Percentiles rank a stretch among this genome's conserved stretches.
phyloP scores from a whole-genome alignment of 2,113 vertebrate genomes.

The Paraplagusia blochii region DNA sequence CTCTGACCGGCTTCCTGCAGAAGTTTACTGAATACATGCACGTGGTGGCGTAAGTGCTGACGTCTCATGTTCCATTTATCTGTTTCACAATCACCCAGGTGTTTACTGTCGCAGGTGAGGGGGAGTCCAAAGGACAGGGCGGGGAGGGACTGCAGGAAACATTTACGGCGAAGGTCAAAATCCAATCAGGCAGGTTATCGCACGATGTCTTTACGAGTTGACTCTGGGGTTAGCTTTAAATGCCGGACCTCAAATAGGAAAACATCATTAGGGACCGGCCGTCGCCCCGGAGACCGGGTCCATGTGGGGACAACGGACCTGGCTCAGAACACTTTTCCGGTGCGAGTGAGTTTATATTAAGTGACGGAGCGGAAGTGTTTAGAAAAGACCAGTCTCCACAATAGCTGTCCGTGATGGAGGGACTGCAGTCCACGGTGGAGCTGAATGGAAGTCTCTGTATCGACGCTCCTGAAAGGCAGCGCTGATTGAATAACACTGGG shows the following conservation, averaged over 20 bases:
- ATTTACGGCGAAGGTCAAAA: slow-evolving; percentile 15
- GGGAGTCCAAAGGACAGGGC: background rate
- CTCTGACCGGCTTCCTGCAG: slow-evolving; percentile 79
- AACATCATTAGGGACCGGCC: slow-evolving; percentile 23
- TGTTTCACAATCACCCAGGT: slow-evolving; percentile 1
- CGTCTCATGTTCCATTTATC: background rate
- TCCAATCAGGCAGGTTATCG: slow-evolving; percentile 12
- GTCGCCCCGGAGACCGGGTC: slow-evolving; percentile 28
- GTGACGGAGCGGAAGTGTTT: slow-evolving; percentile 9
- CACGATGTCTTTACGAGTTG: background rate
- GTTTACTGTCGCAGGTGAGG: slow-evolving; percentile 9
- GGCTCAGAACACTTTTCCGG: slow-evolving; percentile 6
- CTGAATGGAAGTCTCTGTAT: slow-evolving; percentile 57
- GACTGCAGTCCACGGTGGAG: slow-evolving; percentile 14
- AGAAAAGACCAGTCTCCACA: slow-evolving; percentile 38
- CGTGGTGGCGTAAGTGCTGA: slow-evolving; percentile 83
- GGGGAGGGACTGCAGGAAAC: background rate
- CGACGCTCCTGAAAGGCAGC: slow-evolving; percentile 34
- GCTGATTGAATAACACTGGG: slow-evolving; percentile 39
- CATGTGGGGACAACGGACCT: slow-evolving; percentile 10
- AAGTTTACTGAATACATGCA: slow-evolving; percentile 92
- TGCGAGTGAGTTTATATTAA: slow-evolving; percentile 40
- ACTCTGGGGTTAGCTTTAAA: slow-evolving; percentile 16
- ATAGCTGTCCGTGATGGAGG: slow-evolving; percentile 22
- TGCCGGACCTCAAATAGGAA: slow-evolving; percentile 23